Percentiles rank a stretch among this genome's conserved stretches.
Conservation (phyloP, 2,113 vertebrate genomes). For the Pelecanoides urinatrix region DNA sequence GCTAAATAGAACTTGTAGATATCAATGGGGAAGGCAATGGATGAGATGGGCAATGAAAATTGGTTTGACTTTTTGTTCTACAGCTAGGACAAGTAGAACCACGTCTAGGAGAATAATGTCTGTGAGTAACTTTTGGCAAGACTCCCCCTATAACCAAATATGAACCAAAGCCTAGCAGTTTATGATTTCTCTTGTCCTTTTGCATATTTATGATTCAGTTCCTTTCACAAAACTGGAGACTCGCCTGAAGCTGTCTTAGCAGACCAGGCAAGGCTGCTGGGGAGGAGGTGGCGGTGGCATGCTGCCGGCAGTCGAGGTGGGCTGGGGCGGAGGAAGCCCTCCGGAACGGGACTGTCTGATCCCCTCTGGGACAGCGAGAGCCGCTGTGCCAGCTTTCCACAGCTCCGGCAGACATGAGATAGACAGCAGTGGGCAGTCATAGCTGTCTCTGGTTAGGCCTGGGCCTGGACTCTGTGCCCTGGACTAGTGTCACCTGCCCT, state of each 20-base stretch:
- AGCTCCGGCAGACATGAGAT: accelerated
- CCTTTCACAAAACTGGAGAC: neutral
- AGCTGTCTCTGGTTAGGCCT: neutral
- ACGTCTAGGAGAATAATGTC: neutral
- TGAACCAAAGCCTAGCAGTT: neutral
- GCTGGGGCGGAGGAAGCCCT: neutral
- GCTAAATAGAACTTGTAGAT: neutral
- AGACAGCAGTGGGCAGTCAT: neutral
- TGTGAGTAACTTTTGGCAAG: neutral
- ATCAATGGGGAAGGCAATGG: neutral
- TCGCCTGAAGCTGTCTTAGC: neutral
- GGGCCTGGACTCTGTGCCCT: neutral
- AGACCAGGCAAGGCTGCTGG: neutral
- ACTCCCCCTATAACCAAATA: neutral
- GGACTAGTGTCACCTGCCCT: too few species aligned
- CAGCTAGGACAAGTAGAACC: neutral
- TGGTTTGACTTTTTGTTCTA: neutral
- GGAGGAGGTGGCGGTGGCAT: neutral
- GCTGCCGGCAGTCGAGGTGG: accelerated
- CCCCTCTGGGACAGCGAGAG: neutral
- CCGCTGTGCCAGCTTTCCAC: neutral
- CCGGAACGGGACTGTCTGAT: accelerated
- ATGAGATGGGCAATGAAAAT: neutral
- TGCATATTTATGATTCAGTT: neutral
- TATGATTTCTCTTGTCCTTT: neutral